Percentiles rank a stretch among this genome's conserved stretches.
Conservation (phyloP, 2,113 vertebrate genomes). For the Uria aalge region DNA sequence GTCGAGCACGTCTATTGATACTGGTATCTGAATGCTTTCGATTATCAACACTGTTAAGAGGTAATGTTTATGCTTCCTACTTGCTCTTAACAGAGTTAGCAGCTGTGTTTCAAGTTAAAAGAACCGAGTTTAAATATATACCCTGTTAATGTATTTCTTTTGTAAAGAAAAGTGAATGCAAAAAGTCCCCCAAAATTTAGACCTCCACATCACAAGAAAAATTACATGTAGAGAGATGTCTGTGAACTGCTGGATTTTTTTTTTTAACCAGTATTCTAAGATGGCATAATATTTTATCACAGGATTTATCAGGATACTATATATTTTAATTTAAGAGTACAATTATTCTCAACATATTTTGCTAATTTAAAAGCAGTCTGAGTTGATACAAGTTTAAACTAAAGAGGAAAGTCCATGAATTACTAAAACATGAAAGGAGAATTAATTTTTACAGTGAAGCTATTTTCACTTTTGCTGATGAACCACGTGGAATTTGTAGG, state of each 20-base stretch:
- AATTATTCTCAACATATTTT: background rate
- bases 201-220: background rate
- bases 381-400: background rate
- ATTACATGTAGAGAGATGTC: background rate
- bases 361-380: background rate
- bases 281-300: background rate
- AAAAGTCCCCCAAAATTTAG: background rate
- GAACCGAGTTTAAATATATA: background rate
- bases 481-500: background rate
- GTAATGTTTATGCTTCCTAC: background rate
- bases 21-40: background rate
- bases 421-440: background rate
- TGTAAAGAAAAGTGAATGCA: background rate
- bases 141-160: background rate
- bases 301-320: background rate
- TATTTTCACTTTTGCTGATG: background rate
- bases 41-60: background rate
- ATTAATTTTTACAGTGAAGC: background rate
- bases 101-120: background rate
- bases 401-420: background rate
- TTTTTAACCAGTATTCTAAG: background rate
- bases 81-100: background rate
- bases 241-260: background rate
- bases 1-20: background rate
- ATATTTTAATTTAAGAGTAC: background rate